phyloP scores from a whole-genome alignment of 2,113 vertebrate species.

The Aptenodytes patagonicus region DNA sequence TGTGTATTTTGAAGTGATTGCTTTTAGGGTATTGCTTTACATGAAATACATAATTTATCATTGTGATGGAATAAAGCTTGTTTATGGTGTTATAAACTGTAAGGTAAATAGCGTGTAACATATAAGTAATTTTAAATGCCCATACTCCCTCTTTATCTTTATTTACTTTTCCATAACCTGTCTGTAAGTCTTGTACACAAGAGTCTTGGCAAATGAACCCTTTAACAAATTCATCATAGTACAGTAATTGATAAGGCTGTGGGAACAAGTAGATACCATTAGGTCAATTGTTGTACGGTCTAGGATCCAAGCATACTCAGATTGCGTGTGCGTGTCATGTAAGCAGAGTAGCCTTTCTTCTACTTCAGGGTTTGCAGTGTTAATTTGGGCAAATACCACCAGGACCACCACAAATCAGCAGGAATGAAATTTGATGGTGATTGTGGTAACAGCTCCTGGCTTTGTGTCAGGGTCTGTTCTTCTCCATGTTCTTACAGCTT shows the following conservation, averaged over 20 bases:
- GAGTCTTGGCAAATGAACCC: background rate
- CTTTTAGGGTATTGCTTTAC: background rate
- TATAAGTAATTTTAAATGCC: background rate
- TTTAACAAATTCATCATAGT: background rate
- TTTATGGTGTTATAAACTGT: background rate
- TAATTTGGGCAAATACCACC: background rate
- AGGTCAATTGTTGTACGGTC: accelerated
- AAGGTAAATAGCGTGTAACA: background rate
- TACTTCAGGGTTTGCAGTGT: background rate
- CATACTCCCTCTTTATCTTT: background rate
- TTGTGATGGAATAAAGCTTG: background rate
- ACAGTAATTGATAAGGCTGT: too few relatives aligned
- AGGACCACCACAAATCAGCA: background rate
- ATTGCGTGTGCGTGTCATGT: accelerated
- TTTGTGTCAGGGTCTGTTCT: background rate
- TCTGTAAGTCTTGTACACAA: background rate
- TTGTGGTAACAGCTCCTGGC: background rate
- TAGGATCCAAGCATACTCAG: accelerated
- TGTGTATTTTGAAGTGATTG: background rate
- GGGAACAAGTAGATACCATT: background rate
- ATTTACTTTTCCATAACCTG: background rate
- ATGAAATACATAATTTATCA: background rate
- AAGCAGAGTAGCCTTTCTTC: background rate
- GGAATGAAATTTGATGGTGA: background rate
- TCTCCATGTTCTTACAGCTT: background rate